Percentiles rank a stretch among this genome's conserved stretches.
Evolutionary conservation across 2,888 invertebrate genomes (phyloP).

Genomic region (Acrocyrtus sp.): DNA sequence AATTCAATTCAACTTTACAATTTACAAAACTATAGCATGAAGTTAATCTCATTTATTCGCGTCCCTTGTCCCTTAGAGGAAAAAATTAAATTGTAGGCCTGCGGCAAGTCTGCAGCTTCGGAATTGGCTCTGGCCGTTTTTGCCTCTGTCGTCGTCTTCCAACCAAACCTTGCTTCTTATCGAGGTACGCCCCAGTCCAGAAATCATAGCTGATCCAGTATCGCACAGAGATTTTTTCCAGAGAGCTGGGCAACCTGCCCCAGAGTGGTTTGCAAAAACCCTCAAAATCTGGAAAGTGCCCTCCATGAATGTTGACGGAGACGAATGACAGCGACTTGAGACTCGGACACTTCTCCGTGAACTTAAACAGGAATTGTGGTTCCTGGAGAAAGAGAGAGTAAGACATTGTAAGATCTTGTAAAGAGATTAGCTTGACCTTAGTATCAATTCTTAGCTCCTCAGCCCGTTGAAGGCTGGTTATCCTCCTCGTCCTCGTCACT

Average conservation of each 20-base stretch:
- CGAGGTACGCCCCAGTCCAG: not conserved
- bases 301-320: constrained; percentile 17
- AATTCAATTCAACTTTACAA: too few species aligned
- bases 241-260: not conserved
- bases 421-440: not conserved
- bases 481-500: constrained; percentile 6
- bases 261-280: constrained; percentile 12
- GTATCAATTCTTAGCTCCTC: not conserved
- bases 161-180: too few species aligned
- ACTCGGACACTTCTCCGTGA: not conserved
- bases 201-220: constrained; percentile 8
- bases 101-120: not conserved
- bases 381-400: constrained; percentile 11
- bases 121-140: not conserved
- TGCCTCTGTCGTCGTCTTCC: not conserved
- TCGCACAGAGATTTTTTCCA: constrained; percentile 1
- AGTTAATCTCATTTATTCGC: too few species aligned
- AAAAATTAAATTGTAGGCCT: too few species aligned
- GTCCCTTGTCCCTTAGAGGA: too few species aligned
- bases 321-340: constrained; percentile 6
- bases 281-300: constrained; percentile 8
- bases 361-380: constrained; percentile 9
- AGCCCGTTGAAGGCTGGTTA: too few species aligned
- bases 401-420: constrained; percentile 6
- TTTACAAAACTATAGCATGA: too few species aligned